These are phyloP conservation scores for Limnothrissa miodon DNA, from an alignment of 2,113 vertebrate genomes.

Conservation along the genomic window DNA sequence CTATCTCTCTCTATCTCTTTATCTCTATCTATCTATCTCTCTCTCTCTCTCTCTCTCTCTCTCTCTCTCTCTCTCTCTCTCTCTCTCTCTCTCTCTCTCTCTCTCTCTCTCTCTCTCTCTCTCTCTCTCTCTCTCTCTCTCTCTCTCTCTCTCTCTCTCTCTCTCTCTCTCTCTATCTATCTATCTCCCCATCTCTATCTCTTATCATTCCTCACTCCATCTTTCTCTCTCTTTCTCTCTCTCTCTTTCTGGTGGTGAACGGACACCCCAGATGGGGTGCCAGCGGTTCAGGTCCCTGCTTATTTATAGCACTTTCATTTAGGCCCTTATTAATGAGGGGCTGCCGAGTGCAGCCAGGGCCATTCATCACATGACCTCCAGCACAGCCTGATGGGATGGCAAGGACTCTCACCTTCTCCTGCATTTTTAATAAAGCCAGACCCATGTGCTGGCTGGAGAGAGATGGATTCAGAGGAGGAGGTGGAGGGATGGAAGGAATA, in stretches of 20 bases:
- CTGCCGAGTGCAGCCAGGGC: conserved; percentile 37
- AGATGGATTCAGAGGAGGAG: not conserved
- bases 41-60: not conserved
- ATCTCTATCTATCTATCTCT: not conserved
- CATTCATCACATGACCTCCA: conserved; percentile 54
- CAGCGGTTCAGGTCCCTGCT: not conserved
- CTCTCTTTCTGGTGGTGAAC: not conserved
- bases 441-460: not conserved
- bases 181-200: too few species aligned
- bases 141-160: too few species aligned
- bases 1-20: not conserved
- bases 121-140: not conserved
- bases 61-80: not conserved
- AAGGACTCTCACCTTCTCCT: conserved; percentile 47
- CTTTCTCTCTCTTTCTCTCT: not conserved
- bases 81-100: not conserved
- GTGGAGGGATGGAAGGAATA: not conserved
- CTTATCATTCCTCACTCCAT: too few species aligned
- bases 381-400: conserved; percentile 43
- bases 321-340: conserved; percentile 55
- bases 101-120: not conserved
- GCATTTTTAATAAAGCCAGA: conserved; percentile 43
- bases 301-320: conserved; percentile 49
- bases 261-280: not conserved
- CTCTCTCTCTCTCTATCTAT: too few species aligned